Conservation (phyloP, 1,140 invertebrate species). For the Neodiprion pinetum region DNA sequence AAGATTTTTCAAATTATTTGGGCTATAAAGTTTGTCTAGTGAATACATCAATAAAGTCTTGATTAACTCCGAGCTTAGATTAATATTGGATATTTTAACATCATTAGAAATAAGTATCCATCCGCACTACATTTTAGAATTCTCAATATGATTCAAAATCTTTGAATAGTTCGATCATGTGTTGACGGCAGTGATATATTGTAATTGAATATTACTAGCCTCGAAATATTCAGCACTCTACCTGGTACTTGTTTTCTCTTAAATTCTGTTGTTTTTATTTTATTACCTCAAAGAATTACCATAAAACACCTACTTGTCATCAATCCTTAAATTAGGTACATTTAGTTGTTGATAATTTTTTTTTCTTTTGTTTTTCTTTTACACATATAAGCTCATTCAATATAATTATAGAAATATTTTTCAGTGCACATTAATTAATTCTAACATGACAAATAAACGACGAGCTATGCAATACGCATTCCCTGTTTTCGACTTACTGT, state of each 20-base stretch:
- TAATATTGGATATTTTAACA: background rate
- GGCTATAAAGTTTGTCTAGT: background rate
- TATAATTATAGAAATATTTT: constrained; percentile 57
- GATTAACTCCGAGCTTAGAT: background rate
- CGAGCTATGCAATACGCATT: constrained; percentile 47
- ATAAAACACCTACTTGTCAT: constrained; percentile 26
- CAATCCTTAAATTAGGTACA: constrained; percentile 57
- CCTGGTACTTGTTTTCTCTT: background rate
- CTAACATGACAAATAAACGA: constrained; percentile 30
- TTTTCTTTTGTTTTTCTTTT: constrained; percentile 25
- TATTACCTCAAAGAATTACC: background rate
- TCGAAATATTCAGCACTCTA: background rate
- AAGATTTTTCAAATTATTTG: background rate
- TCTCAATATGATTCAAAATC: background rate
- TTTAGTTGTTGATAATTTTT: constrained; percentile 57
- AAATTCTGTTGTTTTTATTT: background rate
- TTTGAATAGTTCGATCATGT: background rate
- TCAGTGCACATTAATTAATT: constrained; percentile 5
- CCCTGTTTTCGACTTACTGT: constrained; percentile 50
- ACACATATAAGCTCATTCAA: constrained; percentile 59
- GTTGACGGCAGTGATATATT: background rate
- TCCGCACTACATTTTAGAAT: background rate
- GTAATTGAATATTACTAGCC: background rate
- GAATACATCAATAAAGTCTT: background rate
- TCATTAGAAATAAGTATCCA: background rate